phyloP scores from a whole-genome alignment of 2,888 invertebrate genomes.

The Drosophila mimica region DNA sequence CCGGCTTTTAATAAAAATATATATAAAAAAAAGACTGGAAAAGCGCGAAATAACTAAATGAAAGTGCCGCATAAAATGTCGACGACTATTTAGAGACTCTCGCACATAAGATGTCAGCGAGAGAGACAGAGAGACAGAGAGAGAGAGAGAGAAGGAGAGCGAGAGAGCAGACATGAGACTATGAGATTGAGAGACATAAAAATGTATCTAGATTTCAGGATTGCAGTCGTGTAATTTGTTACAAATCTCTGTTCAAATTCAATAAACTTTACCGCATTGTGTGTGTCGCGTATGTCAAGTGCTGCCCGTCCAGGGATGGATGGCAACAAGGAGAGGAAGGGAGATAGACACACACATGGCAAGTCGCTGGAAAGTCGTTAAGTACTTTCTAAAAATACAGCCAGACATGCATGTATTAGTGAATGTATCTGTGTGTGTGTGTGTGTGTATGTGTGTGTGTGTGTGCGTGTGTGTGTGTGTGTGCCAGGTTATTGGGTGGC shows the following conservation, averaged over 20 bases:
- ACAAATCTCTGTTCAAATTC: slow-evolving; percentile 77
- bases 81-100: slow-evolving; percentile 41
- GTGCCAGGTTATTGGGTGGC: slow-evolving; percentile 64
- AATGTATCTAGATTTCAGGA: slow-evolving; percentile 66
- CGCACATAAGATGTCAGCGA: slow-evolving; percentile 47
- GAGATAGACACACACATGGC: slow-evolving; percentile 22
- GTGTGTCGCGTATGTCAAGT: slow-evolving; percentile 42
- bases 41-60: slow-evolving; percentile 57
- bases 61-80: slow-evolving; percentile 71
- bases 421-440: slow-evolving; percentile 22
- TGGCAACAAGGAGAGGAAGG: neutral
- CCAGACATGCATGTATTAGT: slow-evolving; percentile 54
- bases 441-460: slow-evolving; percentile 30
- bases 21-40: slow-evolving; percentile 1
- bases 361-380: slow-evolving; percentile 71
- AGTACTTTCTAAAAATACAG: slow-evolving; percentile 79
- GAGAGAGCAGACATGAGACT: neutral
- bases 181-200: slow-evolving; percentile 63
- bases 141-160: neutral
- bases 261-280: slow-evolving; percentile 76
- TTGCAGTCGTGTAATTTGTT: slow-evolving; percentile 74
- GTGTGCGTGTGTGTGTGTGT: slow-evolving; percentile 34
- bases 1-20: slow-evolving; percentile 48
- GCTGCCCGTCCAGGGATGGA: neutral
- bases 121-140: neutral